Evolutionary conservation across 2,797 vertebrate species (phyloP), one percentile per base, ranked within the genome.

Genomic region (Bovichtus variegatus): DNA sequence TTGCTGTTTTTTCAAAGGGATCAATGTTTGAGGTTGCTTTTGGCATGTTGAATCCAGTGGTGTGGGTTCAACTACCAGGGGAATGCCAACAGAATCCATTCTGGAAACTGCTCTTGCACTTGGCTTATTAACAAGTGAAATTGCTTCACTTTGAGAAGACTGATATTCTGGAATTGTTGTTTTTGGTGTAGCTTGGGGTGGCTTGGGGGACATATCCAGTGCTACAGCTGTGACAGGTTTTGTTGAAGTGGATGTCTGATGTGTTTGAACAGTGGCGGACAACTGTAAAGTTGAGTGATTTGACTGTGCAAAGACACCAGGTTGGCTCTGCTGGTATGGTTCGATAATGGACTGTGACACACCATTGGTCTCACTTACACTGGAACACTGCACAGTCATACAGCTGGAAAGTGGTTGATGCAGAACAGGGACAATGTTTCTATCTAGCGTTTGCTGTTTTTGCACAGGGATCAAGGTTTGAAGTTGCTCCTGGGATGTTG

Each of bases 191-290:
- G 29, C 21, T 71, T 87, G 65, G 21, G 51, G 29, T 70, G 69
- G 75, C 61, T 88, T 94, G 21, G 87, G 76, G 76, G 94, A 95
- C 93, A 93, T 93, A 83, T 95, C 92, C 57, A 93, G 41, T 29
- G 94, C 92, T 4, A 9, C 8, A 60, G 85, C 93, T 91, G 93
- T 92, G 70, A 95, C 83, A 53, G 94, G 71, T 0, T 93, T 81
- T 54, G 47, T 41, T 47, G 83, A 84, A 23, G 65, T 50, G 19
- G 46, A 80, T 47, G 51, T 46, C 43, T 84, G 82, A 70, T 62
- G 23, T 59, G 66, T 58, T 61, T 73, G 58, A 66, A 47, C 38
- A 43, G 8, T 71, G 16, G 29, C 25, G 38, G 69, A 51, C 5
- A 21, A 51, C 19, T 59, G 55, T 47, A 68, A 71, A 23, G 43